These are phyloP conservation scores for Gyrodactylus salaris DNA, from an alignment of 1,140 invertebrate species.

Conservation along the genomic window DNA sequence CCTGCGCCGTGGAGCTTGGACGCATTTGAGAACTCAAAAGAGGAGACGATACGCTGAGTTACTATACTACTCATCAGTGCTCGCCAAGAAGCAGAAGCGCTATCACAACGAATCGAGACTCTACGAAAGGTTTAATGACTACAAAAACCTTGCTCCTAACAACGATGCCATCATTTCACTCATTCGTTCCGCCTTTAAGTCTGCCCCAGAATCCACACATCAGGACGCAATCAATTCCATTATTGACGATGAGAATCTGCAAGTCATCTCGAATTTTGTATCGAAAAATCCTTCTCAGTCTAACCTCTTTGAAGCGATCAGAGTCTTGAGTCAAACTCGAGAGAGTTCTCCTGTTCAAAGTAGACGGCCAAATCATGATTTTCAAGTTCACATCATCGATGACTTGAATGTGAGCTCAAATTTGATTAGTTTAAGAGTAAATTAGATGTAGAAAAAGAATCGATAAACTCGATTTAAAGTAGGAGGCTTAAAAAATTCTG, in stretches of 20 bases:
- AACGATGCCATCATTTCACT: not conserved
- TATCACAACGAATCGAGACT: not conserved
- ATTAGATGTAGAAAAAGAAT: too few species aligned
- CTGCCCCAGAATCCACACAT: not conserved
- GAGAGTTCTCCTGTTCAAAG: not conserved
- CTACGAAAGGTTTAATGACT: not conserved
- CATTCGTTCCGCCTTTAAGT: not conserved
- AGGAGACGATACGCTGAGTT: not conserved
- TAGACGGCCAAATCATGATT: not conserved
- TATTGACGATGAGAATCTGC: not conserved
- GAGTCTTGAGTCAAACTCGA: not conserved
- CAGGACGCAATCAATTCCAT: not conserved
- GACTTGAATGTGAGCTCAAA: not conserved
- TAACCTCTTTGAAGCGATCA: not conserved
- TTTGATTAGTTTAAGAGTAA: too few species aligned
- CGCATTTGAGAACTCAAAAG: not conserved
- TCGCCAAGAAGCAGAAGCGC: not conserved
- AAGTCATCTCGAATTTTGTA: not conserved
- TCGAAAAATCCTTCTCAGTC: not conserved
- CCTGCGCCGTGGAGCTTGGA: too few species aligned
- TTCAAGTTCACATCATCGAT: not conserved
- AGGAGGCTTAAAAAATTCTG: too few species aligned
- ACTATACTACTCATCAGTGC: not conserved
- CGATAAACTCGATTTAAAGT: too few species aligned
- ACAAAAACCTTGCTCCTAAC: not conserved